Evolutionary conservation across 2,888 invertebrate species (phyloP), one percentile per base, ranked within the genome.

Genomic region (Rhyacophila evoluta): DNA sequence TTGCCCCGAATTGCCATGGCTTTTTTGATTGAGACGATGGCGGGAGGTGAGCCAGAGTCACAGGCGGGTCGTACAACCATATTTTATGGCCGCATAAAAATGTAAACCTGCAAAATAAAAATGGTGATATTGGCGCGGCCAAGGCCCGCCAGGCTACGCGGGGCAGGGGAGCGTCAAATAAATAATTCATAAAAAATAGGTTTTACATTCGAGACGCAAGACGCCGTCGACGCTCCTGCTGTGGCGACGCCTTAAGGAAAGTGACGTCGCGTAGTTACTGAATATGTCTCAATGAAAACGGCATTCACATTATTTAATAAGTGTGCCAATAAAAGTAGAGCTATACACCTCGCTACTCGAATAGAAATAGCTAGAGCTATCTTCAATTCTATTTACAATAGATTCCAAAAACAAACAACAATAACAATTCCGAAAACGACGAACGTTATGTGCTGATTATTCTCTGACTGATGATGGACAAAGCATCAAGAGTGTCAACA

Each of bases 121-220:
- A 70, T 71, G 78, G 25, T 71, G 79, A 79, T 79, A 81, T 79
- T 74, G 75, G 79, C 55, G 37, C 36, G 33, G 69, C 41, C 41
- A 28, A 15, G 72, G 72, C 72, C 33, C 67, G 67, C 36, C 15
- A 37, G 73, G 39, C 68, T 19, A 71, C 19, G 25, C 37, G 11
- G 33, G 27, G 25, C 38, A 11, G 68, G 71, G 78, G 12, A n/a
- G 74, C 69, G 72, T n/a, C 72, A 74, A 80, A 81, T 81, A 80
- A 81, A 81, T 81, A 81, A 80, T 81, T 79, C 81, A 81, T 80
- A 80, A 78, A 80, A 78, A 79, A 79, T 74, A 75, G 75, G 75
- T 15, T 75, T 75, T 33, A 33, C 38, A 75, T 75, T 79, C 75
- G 33, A 75, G 69, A 68, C 79, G 75, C 75, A 25, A 75, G 69